phyloP scores from a whole-genome alignment of 2,113 vertebrate species.

The Panthera tigris region DNA sequence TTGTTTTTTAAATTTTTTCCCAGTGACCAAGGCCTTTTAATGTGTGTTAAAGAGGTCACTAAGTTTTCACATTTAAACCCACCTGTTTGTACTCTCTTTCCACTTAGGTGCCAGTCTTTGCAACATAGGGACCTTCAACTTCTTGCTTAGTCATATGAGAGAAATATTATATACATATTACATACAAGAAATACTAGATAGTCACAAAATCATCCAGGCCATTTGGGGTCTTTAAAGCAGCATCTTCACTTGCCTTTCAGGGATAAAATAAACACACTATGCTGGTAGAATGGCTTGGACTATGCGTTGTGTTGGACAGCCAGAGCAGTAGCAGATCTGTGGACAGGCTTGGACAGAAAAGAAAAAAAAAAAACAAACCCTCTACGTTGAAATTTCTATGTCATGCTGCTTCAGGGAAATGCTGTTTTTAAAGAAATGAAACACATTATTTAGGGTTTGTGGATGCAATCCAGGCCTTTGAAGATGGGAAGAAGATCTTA shows the following conservation, averaged over 20 bases:
- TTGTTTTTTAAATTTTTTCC: no score
- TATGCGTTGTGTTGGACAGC: conserved; percentile 39
- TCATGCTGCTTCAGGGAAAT: conserved; percentile 70
- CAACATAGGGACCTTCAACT: conserved; percentile 34
- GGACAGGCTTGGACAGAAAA: conserved; percentile 41
- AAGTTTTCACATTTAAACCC: conserved; percentile 31
- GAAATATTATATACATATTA: conserved; percentile 42
- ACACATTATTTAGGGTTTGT: conserved; percentile 70
- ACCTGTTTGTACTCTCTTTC: conserved; percentile 9
- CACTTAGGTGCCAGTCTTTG: conserved; percentile 39
- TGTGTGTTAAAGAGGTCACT: conserved; percentile 25
- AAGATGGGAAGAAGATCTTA: conserved; percentile 74
- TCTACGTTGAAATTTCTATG: conserved; percentile 49
- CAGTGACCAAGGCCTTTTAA: conserved; percentile 19
- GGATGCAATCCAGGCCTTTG: conserved; percentile 74
- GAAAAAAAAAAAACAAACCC: not conserved
- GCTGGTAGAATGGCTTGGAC: conserved; percentile 60
- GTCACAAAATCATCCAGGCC: conserved; percentile 12
- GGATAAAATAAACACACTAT: conserved; percentile 62
- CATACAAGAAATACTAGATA: conserved; percentile 24
- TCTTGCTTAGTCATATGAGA: conserved; percentile 35
- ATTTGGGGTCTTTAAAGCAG: conserved; percentile 55
- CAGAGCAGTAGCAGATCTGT: conserved; percentile 75
- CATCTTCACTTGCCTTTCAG: conserved; percentile 42
- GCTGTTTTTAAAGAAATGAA: conserved; percentile 72